Evolutionary conservation across 2,113 vertebrate genomes (phyloP), one percentile per base, ranked within the genome.

Genomic region (Dinomys branickii): DNA sequence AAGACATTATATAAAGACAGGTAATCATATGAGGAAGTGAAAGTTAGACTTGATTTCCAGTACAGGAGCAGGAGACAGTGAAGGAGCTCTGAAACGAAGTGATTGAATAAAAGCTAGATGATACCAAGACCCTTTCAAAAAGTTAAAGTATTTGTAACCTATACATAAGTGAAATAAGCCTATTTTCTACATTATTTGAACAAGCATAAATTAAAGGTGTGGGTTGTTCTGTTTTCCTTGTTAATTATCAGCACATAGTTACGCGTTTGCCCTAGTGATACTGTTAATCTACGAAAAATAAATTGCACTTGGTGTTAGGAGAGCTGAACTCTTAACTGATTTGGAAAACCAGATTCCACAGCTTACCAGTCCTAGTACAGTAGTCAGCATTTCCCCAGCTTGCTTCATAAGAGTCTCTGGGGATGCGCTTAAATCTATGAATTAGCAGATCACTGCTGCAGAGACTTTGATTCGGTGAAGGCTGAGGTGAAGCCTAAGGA

Each of bases 81-180:
- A 47, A 88, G 50, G 65, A 24, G 56, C 52, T 85, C 0, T n/a
- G 78, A 91, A 80, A 12, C 58, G 7, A 24, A 41, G 52, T 84
- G 41, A 13, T 61, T 90, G n/a, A 54, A 88, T 83, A 69, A 86
- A 92, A 92, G n/a, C 52, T 69, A 78, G 28, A 88, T 47, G 44
- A 41, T 84, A 38, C 65, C n/a, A 77, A 75, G 63, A 86, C 50
- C 28, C 69, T 20, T 35, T 69, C 69, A n/a, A 90, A 77, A 92
- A 97, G 88, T 71, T 52, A 52, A 38, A 80, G 26, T 87, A 52
- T 84, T 90, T 97, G 50, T 20, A 95, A 84, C 85, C 87, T 7
- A 26, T 11, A 19, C 58, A 30, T 83, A 71, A 58, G 38, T 85
- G 69, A 26, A 59, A 61, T 85, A 94, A 88, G 81, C 41, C 61